Conservation (phyloP, 2,888 invertebrate genomes). For the Galerucella nymphaeae region DNA sequence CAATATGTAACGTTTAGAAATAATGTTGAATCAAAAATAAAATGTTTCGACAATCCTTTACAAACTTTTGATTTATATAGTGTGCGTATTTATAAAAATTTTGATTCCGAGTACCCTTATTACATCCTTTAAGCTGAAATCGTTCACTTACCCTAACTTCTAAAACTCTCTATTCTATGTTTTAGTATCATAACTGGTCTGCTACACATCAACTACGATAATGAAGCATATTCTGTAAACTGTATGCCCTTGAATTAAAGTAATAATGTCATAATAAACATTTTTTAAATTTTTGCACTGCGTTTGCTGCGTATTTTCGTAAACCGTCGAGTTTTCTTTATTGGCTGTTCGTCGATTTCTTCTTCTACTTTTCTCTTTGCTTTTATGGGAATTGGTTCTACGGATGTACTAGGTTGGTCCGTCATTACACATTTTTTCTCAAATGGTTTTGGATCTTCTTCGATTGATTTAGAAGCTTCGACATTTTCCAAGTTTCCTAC, state of each 20-base stretch:
- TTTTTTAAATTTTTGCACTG: conserved; percentile 39
- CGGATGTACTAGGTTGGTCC: conserved; percentile 41
- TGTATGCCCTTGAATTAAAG: conserved; percentile 38
- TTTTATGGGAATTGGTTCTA: conserved; percentile 37
- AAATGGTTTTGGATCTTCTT: conserved; percentile 33
- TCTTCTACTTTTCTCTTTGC: conserved; percentile 58
- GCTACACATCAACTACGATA: conserved; percentile 51
- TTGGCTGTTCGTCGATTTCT: conserved; percentile 49
- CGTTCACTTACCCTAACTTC: conserved; percentile 41
- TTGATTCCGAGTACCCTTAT: conserved; percentile 33
- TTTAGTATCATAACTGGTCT: conserved; percentile 45
- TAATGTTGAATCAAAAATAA: neutral
- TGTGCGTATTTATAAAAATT: conserved; percentile 34
- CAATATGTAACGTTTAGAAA: no score
- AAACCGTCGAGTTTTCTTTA: conserved; percentile 56
- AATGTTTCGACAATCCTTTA: conserved; percentile 18
- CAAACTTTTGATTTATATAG: conserved; percentile 33
- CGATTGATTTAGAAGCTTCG: conserved; percentile 24
- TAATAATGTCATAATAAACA: conserved; percentile 9
- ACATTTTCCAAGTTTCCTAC: conserved; percentile 20
- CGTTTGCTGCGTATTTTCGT: conserved; percentile 58
- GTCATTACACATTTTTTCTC: conserved; percentile 30
- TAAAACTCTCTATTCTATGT: conserved; percentile 45
- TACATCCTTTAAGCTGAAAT: conserved; percentile 41
- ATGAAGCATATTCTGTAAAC: conserved; percentile 47